Base-by-base conservation (phyloP, 2,797 vertebrate genomes). In the Trachops cirrhosus region DNA sequence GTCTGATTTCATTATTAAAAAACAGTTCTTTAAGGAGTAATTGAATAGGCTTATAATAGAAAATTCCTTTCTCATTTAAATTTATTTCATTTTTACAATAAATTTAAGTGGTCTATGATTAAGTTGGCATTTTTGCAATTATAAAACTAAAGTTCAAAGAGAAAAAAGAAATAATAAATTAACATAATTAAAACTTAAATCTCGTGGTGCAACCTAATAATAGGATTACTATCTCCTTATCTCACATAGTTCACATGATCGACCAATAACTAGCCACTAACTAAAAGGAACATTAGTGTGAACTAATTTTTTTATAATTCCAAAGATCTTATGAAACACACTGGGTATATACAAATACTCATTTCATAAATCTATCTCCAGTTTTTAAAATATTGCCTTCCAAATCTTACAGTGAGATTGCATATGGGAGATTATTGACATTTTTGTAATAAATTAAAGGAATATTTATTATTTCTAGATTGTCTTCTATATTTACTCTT, bases 381-480 rank as follows among this genome's bases (percentile, higher is more conserved):
- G 24, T 71, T 83, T 87, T 90, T 71, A 70, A 90, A 90, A 62
- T 14, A 46, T 85, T 68, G 46, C 12, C 68, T 96, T 90, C 74
- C 34, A 89, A 41, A 44, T 73, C 22, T 64, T 34, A 78, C 44
- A 73, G 24, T 64, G n/a, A 74, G 71, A 46, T 11, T 74, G 41
- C 41, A 32, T 62, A 57, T 46, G 21, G 9, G 11, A 64, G 57
- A 62, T 46, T 85, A 78, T 59, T 84, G 9, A 54, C 10, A 88
- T 75, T 89, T 54, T 85, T 83, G 16, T 64, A 48, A 82, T 54
- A 88, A 8, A 57, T 80, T 95, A 67, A 89, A 80, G 46, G 71
- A 89, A 62, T 50, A 83, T 70, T 91, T 88, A 83, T 48, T 92
- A 89, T 48, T 92, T 77, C 34, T 2, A 89, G 70, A 70, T 75